Evolutionary conservation across 2,888 invertebrate genomes (phyloP), one percentile per base, ranked within the genome.

Genomic region (Melinaea menophilus): DNA sequence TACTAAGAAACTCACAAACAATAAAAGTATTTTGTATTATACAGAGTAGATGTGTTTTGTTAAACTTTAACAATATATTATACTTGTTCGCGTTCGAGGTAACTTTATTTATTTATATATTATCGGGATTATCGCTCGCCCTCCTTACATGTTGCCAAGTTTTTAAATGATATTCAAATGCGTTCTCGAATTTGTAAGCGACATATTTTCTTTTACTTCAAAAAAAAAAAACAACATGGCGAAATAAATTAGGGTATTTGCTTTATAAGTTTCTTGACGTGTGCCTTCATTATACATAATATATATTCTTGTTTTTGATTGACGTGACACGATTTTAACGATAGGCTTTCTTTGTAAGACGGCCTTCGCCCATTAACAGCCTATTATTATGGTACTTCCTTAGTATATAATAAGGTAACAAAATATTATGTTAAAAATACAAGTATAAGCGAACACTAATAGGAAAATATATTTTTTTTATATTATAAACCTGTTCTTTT

Each of bases 1-100:
- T 5, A 9, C n/a, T 56, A 35, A 2, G 37, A 31, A 37, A 56
- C 48, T 47, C 45, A 34, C 47, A 37, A 55, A 61, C 56, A 59
- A 59, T n/a, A 51, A 62, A 48, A 59, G 48, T 62, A 57, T 60
- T 63, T 64, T 69, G 67, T 71, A 73, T 72, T 69, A 76, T 76
- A 74, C 69, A 65, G 68, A 65, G 65, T 69, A 76, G 77, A 77
- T 80, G 76, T 77, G 75, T 79, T 77, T 76, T 73, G 72, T 67
- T 66, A 75, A 82, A 79, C 73, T 81, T 81, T 75, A 68, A 59
- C 59, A 54, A 66, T 66, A 66, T 66, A 62, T 66, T 64, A 61
- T 59, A 58, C 37, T 37, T 35, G 54, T 56, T 48, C 63, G 56
- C 41, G 46, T 61, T 58, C 54, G 60, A 61, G 65, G 65, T 67